Evolutionary conservation across 2,888 invertebrate species (phyloP).

Genomic region (Platerodrilus igneus): DNA sequence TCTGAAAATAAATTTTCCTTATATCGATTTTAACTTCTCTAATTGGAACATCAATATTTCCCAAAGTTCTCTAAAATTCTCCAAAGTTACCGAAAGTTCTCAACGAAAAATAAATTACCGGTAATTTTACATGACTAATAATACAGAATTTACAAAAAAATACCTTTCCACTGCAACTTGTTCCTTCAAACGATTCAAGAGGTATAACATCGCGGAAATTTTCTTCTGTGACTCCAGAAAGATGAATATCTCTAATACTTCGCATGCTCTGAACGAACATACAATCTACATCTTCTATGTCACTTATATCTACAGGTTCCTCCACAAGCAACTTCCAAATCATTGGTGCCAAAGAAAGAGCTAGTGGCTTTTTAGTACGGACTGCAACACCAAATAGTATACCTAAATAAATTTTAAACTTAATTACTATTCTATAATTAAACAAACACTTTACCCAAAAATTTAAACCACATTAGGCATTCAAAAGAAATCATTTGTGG

Average conservation of each 20-base stretch:
- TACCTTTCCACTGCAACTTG: slow-evolving; percentile 55
- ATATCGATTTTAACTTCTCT: too few relatives aligned
- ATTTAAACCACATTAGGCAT: slow-evolving; percentile 57
- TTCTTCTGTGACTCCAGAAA: slow-evolving; percentile 56
- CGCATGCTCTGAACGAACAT: slow-evolving; percentile 56
- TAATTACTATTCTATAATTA: background rate
- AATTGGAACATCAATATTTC: too few relatives aligned
- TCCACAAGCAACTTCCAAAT: slow-evolving; percentile 61
- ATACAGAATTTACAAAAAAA: background rate
- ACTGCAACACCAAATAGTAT: slow-evolving; percentile 62
- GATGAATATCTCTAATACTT: slow-evolving; percentile 57
- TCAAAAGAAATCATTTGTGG: slow-evolving; percentile 53
- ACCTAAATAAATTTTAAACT: slow-evolving; percentile 41
- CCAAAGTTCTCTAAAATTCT: too few relatives aligned
- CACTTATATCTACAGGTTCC: slow-evolving; percentile 55
- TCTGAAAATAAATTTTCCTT: too few relatives aligned
- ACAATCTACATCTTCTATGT: slow-evolving; percentile 58
- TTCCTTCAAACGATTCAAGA: slow-evolving; percentile 58
- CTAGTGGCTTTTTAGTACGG: slow-evolving; percentile 62
- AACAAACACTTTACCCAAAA: slow-evolving; percentile 49
- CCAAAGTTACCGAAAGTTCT: too few relatives aligned
- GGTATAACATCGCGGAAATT: slow-evolving; percentile 60
- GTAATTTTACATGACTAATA: background rate
- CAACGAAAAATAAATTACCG: background rate
- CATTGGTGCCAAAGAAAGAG: slow-evolving; percentile 57